phyloP scores from a whole-genome alignment of 2,797 vertebrate genomes.

The Mycteria americana region DNA sequence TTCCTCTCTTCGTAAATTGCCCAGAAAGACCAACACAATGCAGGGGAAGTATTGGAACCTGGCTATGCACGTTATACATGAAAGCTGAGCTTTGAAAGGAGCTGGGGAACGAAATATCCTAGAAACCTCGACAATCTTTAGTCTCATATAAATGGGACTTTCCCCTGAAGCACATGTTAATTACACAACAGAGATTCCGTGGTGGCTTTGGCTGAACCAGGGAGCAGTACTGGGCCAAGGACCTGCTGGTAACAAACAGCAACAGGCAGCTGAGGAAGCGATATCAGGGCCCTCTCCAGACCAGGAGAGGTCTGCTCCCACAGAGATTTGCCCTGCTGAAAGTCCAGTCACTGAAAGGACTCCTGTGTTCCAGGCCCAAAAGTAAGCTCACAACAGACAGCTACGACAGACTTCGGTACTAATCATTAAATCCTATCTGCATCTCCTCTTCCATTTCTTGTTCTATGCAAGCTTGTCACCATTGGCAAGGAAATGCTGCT shows the following conservation, averaged over 20 bases:
- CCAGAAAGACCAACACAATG: neutral
- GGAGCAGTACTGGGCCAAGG: neutral
- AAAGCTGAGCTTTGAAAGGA: neutral
- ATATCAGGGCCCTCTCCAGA: neutral
- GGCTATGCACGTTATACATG: rapidly evolving
- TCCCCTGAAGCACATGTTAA: neutral
- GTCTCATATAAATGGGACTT: neutral
- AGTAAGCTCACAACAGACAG: rapidly evolving
- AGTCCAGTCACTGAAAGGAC: neutral
- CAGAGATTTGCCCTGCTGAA: neutral
- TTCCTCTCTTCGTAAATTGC: neutral
- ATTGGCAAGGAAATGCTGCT: neutral
- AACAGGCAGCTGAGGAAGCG: neutral
- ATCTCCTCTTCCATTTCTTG: neutral
- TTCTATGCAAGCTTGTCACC: neutral
- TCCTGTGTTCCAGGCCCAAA: neutral
- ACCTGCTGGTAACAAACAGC: neutral
- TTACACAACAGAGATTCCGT: neutral
- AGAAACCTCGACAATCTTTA: neutral
- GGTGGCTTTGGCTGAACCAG: neutral
- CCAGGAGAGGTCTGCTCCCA: neutral
- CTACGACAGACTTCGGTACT: rapidly evolving
- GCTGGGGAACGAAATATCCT: neutral
- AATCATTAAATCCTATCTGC: neutral
- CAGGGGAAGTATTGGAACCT: neutral